Evolutionary conservation across 2,888 invertebrate species (phyloP).

Genomic region (Cremastinae sp.): DNA sequence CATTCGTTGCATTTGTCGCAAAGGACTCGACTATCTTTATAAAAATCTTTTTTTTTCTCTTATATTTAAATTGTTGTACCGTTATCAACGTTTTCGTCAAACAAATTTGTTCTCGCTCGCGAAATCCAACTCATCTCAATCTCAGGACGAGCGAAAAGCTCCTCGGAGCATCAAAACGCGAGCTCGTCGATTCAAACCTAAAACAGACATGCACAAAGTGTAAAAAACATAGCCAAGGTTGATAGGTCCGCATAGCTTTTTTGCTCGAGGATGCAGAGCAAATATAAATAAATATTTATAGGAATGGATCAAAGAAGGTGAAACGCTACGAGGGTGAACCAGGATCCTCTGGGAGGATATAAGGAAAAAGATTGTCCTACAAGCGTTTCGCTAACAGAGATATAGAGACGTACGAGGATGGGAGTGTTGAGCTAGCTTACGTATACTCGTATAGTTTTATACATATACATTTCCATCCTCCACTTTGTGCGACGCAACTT

Average conservation of each 20-base stretch:
- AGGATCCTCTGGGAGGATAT: constrained; percentile 50
- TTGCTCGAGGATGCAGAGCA: constrained; percentile 43
- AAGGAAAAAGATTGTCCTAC: constrained; percentile 35
- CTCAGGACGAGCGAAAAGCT: neutral
- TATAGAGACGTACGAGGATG: constrained; percentile 15
- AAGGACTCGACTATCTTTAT: too few species aligned
- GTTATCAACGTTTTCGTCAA: constrained; percentile 45
- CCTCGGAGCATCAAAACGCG: neutral
- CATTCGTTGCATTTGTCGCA: too few species aligned
- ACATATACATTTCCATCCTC: constrained; percentile 33
- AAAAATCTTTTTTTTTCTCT: neutral
- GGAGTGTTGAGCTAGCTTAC: constrained; percentile 11
- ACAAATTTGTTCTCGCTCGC: constrained; percentile 42
- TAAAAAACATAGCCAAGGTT: constrained; percentile 21
- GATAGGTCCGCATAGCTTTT: constrained; percentile 35
- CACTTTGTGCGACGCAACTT: constrained; percentile 43
- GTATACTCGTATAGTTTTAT: constrained; percentile 14
- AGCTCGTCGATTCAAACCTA: neutral
- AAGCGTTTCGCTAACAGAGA: constrained; percentile 24
- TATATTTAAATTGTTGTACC: constrained; percentile 9
- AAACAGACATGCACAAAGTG: constrained; percentile 4
- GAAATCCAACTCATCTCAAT: constrained; percentile 16
- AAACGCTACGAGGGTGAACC: constrained; percentile 44
- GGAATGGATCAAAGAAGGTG: constrained; percentile 58
- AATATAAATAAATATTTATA: constrained; percentile 65